Base-by-base conservation (phyloP, 2,113 vertebrate genomes). In the Brachyhypopomus gauderio region DNA sequence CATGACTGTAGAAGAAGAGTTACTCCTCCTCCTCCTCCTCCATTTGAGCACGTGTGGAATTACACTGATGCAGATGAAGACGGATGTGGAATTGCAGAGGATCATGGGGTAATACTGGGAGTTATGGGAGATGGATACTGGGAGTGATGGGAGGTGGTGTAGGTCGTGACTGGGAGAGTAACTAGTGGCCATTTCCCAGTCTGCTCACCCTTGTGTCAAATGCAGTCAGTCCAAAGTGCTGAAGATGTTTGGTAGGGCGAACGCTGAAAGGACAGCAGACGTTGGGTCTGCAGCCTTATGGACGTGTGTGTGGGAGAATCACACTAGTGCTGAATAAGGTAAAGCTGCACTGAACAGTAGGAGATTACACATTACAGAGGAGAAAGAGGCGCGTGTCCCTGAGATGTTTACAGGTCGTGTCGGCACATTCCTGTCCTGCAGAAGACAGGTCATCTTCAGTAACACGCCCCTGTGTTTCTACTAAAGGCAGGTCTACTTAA, bases 281-380 rank as follows among this genome's bases (percentile, higher is more conserved):
- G 5, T 3, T 38, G 7, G 30, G 27, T 12, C 64, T 67, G 9
- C 64, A 67, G 64, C 8, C 60, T 81, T 9, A 75, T 81, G 48
- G 74, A 36, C 66, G 1, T 58, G 59, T 17, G 41, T 63, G 77
- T 22, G 30, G 62, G 71, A 67, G 70, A 27, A 45, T 52, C 20
- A 80, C 30, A n/a, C 3, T 4, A 38, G 30, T 48, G 45, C 59
- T n/a, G 72, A 74, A 8, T 27, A 25, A 20, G 60, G 41, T 59
- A 19, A 38, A 76, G 48, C 59, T 22, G 9, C 19, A 22, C 12
- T 45, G 62, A 56, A 63, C 45, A 56, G 41, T 45, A 58, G 23
- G n/a, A n/a, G n/a, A n/a, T n/a, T n/a, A n/a, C 41, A 52, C 78
- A 86, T 84, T 84, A 83, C 75, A 83, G 79, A 71, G 69, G 12